Evolutionary conservation across 2,797 vertebrate species (phyloP).

Genomic region (Cygnus olor): DNA sequence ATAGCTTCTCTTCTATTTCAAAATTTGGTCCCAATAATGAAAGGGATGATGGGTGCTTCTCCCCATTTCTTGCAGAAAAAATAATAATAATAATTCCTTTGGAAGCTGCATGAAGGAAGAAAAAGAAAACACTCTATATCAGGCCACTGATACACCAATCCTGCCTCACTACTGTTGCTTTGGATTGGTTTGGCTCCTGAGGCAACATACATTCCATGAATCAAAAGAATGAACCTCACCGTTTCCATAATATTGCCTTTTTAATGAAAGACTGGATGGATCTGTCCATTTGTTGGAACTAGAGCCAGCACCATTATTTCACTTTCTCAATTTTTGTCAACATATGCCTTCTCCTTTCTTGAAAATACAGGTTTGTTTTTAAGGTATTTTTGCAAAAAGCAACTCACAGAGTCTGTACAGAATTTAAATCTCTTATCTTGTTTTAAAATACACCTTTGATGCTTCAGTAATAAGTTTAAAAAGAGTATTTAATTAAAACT

Average conservation of each 20-base stretch:
- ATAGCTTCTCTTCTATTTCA: background rate
- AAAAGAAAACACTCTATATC: background rate
- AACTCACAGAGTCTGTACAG: background rate
- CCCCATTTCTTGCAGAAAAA: background rate
- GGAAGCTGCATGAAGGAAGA: background rate
- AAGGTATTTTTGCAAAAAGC: background rate
- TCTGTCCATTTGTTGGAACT: background rate
- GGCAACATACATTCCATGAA: background rate
- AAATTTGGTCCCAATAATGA: background rate
- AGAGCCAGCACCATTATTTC: background rate
- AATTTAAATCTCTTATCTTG: background rate
- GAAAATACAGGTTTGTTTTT: background rate
- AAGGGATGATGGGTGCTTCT: background rate
- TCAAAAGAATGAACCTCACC: background rate
- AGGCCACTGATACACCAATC: background rate
- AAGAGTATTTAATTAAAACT: slow-evolving; percentile 34
- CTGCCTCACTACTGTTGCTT: background rate
- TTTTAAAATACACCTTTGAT: slow-evolving; percentile 18
- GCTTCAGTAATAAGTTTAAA: background rate
- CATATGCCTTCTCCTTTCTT: background rate
- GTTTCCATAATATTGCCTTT: background rate
- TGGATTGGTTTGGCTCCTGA: background rate
- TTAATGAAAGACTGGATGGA: background rate
- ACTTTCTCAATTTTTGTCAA: background rate
- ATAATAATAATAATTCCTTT: background rate